Evolutionary conservation across 2,113 vertebrate species (phyloP).

Genomic region (Oriolus oriolus): DNA sequence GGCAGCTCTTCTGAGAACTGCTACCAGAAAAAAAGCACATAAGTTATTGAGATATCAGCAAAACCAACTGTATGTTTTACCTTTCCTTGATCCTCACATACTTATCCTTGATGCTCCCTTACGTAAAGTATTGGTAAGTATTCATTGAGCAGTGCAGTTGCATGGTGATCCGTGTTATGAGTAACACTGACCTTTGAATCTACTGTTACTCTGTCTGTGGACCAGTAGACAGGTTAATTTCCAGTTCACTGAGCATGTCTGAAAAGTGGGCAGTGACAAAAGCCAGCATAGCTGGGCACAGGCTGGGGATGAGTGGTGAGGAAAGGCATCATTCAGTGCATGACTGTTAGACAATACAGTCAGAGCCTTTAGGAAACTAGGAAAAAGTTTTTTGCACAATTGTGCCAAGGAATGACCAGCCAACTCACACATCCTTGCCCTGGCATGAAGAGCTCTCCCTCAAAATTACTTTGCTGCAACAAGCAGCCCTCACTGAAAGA

Average conservation of each 20-base stretch:
- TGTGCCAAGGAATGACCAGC: background rate
- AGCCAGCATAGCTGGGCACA: background rate
- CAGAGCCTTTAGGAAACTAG: background rate
- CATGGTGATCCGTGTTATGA: background rate
- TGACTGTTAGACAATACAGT: background rate
- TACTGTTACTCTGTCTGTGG: background rate
- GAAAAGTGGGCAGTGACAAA: background rate
- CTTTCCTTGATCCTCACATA: background rate
- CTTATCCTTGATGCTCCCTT: background rate
- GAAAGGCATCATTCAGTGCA: fast-evolving
- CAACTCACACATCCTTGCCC: background rate
- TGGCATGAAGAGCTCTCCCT: background rate
- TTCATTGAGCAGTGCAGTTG: background rate
- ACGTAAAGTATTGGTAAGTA: background rate
- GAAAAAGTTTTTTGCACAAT: background rate
- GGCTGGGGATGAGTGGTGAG: background rate
- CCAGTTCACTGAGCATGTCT: background rate
- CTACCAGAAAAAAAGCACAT: background rate
- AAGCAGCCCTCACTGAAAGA: background rate
- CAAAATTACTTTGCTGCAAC: background rate
- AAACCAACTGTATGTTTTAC: background rate
- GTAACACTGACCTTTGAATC: background rate
- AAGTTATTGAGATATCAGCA: background rate
- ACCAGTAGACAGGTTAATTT: background rate
- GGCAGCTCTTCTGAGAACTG: background rate